Base-by-base conservation (phyloP, 2,888 invertebrate species). In the Cloeon dipterum region DNA sequence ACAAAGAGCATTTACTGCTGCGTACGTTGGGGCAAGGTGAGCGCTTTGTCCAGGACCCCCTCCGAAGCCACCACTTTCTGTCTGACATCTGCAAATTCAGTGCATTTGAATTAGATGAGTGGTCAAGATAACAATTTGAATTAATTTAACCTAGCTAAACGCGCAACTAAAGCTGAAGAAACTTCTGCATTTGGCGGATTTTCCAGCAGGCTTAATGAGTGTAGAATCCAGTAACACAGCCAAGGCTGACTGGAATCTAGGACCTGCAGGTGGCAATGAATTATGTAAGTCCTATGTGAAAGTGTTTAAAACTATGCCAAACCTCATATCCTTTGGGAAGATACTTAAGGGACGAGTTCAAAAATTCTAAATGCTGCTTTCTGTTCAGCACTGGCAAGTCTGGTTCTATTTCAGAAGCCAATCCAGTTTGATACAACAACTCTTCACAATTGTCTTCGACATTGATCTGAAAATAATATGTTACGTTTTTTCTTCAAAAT, bases 11-110 rank as follows among this genome's bases (percentile, higher is more conserved):
- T 86, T 89, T 1, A 98, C 74, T 42, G 96, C 93, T 34, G 94
- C 96, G 61, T 94, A 99, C 1, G 96, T 98, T 3, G 96, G 77
- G 2, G 98, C 98, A 40, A 99, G 64, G 59, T 98, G 98, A 16
- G 94, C 67, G 48, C 69, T 62, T 55, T 98, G 96, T 1, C 76
- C 73, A 1, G 94, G 96, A 0, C 96, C 96, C 38, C 98, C 98
- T 40, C 77, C 78, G 63, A 88, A 93, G 2, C 93, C 93, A 26
- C 91, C 91, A 34, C 68, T 63, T 10, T 69, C 64, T 53, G 71
- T 68, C 52, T 86, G 85, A 52, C 85, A 86, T 49, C 68, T 65
- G 40, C 38, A 35, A 35, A 26, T 20, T 20, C 10, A 38, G 18
- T 11, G 10, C 16, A 17, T n/a, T n/a, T n/a, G n/a, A n/a, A n/a